Base-by-base conservation (phyloP, 2,888 invertebrate genomes). In the Ochlodes sylvanus region DNA sequence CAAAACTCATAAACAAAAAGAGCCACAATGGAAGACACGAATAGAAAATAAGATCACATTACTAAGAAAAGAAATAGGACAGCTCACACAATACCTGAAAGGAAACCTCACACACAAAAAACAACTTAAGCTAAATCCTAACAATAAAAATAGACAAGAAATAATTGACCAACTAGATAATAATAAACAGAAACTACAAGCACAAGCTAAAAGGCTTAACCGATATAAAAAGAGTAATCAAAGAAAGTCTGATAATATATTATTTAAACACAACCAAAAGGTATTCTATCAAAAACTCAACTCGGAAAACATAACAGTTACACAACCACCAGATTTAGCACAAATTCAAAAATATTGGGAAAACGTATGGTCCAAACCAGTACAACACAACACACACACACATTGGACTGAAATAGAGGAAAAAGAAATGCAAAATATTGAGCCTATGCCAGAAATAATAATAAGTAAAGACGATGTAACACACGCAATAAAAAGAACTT, bases 131-230 rank as follows among this genome's bases (percentile, higher is more conserved):
- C 17, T 61, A 3, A 61, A 61, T 15, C 47, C 61, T 5, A 50
- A 34, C 15, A 32, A 19, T 19, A 50, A 14, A 34, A 61, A 17
- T 17, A 50, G 7, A 34, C 12, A 61, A 12, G 61, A 61, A 61
- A 12, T 61, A 47, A 56, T 34, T 38, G 54, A 65, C 3, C 19
- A 21, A 50, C 21, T 66, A 17, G 66, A 66, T 60, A 66, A 19
- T 14, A 12, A 12, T 12, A 67, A 67, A 61, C 67, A 67, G 12
- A 55, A 61, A 67, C 17, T 67, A 67, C 61, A 67, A 54, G 67
- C 67, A 12, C 19, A 61, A 14, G 27, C 63, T 12, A 63, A 63
- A 57, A 19, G 68, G 14, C 21, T 68, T 12, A 44, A 32, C 5
- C 17, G 68, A 19, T 68, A 62, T 27, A 69, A 64, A 55, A 55